Evolutionary conservation across 2,113 vertebrate species (phyloP), one percentile per base, ranked within the genome.

Genomic region (Salvelinus namaycush): DNA sequence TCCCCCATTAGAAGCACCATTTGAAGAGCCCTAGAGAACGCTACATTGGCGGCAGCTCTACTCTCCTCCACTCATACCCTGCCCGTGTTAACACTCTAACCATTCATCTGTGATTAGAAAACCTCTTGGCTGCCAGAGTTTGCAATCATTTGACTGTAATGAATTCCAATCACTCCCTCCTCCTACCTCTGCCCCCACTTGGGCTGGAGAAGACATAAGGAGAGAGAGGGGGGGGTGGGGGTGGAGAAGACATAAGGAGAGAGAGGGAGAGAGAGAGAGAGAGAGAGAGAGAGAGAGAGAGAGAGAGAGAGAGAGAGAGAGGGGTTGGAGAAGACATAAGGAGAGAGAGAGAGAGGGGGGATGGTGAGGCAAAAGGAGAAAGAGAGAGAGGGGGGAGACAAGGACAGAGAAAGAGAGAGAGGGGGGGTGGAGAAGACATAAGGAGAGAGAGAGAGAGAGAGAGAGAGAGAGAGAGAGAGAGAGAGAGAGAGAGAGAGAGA

Each of bases 101-200:
- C 87, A 88, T 90, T 93, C 91, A 34, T 85, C 88, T 87, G 87
- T 92, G 91, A 93, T 93, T 94, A 94, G 91, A 93, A 92, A 90
- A 86, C 89, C 90, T 89, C 91, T 92, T 79, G 26, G 88, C 89
- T 84, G 88, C 78, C 89, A 88, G 83, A 91, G 89, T 92, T 92
- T 93, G 91, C 91, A 93, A 93, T 94, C 91, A 92, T 93, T 92
- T 94, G 89, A 92, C 86, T 87, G 85, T 93, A 93, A 94, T 94
- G 92, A 93, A 93, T 93, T 93, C 92, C 91, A 92, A 89, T 90
- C 89, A 86, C 88, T 90, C 89, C 78, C 80, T 89, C 89, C 86
- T 85, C 86, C 77, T 76, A 81, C 84, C 89, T 89, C 87, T 88
- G 81, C 87, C 87, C 90, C 89, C 88, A 87, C 92, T 91, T 82